Base-by-base conservation (phyloP, 2,113 vertebrate genomes). In the Macroglossus sobrinus region DNA sequence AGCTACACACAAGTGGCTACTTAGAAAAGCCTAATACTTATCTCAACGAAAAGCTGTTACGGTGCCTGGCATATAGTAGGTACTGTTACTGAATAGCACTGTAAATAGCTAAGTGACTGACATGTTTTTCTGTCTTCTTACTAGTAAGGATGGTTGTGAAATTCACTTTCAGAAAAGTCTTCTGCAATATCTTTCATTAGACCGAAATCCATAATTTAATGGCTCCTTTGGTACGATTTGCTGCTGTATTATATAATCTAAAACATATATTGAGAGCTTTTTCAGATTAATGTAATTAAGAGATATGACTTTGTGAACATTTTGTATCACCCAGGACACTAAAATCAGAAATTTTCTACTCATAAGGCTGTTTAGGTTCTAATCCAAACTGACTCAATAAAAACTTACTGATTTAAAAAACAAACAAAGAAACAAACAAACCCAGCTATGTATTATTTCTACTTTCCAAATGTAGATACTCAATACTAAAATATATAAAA, bases 381-480 rank as follows among this genome's bases (percentile, higher is more conserved):
- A 97, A 92, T 61, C 13, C 35, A 88, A 91, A 64, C 12, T 81
- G 38, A 94, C 18, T 50, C 21, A 61, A 43, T 43, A 94, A 89
- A 89, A 75, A 64, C 11, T 72, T 47, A 91, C 12, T 63, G 21
- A 94, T 66, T 72, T 21, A 59, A 71, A 59, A 19, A 45, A n/a
- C n/a, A n/a, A 47, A 47, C 11, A 47, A 47, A 45, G 10, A 45
- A 50, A 78, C 47, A 33, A 33, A 50, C 13, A 50, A 50, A 50
- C 47, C 1, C 64, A 88, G 55, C 72, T 45, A 16, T 64, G 4
- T 16, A 55, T 76, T 79, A 95, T 63, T 72, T 93, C 66, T 89
- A 81, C 47, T 86, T 96, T 28, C 33, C 19, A 96, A 96, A 95
- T 71, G 61, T 3, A 84, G 43, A 84, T 33, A 91, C 14, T 61